Evolutionary conservation across 1,140 invertebrate species (phyloP).

Genomic region (Drosophila nigrodunni): DNA sequence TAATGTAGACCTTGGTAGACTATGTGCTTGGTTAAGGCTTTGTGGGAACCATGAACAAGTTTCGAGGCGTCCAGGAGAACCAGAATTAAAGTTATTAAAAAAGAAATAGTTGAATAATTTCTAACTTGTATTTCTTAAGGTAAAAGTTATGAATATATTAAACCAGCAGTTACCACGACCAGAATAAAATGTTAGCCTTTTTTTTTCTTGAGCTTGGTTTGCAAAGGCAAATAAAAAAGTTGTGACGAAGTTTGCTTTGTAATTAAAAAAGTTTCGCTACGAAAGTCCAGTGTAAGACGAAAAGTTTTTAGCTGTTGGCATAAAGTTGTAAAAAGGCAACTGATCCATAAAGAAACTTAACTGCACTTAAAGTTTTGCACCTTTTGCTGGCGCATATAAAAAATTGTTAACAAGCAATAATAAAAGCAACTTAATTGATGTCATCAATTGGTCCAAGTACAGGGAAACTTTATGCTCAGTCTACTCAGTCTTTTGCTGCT

Average conservation of each 20-base stretch:
- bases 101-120: too few relatives aligned
- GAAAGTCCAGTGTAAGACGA: conserved; percentile 4
- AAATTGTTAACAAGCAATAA: background rate
- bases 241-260: conserved; percentile 24
- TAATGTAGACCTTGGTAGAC: conserved; percentile 49
- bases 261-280: conserved; percentile 28
- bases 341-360: background rate
- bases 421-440: background rate
- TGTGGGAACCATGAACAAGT: background rate
- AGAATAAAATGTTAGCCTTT: background rate
- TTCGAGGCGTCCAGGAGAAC: background rate
- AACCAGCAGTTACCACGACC: background rate
- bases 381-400: background rate
- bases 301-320: background rate
- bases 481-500: background rate
- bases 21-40: conserved; percentile 32
- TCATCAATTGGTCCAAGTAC: too few relatives aligned
- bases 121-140: too few relatives aligned
- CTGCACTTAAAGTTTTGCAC: conserved; percentile 6
- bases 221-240: conserved; percentile 25
- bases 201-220: background rate
- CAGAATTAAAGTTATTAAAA: too few relatives aligned
- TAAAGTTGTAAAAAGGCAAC: conserved; percentile 12
- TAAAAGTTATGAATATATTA: background rate
- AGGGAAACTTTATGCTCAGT: background rate